Percentiles rank a stretch among this genome's conserved stretches.
phyloP scores from a whole-genome alignment of 2,797 vertebrate species.

The Chiloscyllium punctatum region DNA sequence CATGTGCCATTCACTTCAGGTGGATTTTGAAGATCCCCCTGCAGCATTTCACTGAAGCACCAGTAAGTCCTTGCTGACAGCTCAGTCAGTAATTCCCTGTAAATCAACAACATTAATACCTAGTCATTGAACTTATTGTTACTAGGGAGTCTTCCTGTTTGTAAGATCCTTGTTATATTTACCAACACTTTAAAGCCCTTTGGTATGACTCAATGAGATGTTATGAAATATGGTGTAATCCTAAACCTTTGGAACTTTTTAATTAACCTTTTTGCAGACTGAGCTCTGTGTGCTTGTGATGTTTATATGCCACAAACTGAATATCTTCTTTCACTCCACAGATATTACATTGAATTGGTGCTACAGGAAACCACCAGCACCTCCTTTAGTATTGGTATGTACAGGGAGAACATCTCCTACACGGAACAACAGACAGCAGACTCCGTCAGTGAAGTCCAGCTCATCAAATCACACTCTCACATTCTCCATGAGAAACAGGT shows the following conservation, averaged over 20 bases:
- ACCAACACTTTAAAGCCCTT: neutral
- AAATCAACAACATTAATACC: neutral
- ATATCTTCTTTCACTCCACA: slow-evolving; percentile 45
- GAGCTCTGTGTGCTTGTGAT: neutral
- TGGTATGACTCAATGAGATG: neutral
- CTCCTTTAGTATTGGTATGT: slow-evolving; percentile 56
- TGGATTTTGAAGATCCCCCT: neutral
- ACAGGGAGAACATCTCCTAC: slow-evolving; percentile 54
- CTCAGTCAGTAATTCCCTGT: neutral
- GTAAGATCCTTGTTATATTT: neutral
- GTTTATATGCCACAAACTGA: neutral
- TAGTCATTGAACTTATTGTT: neutral
- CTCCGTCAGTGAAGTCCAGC: slow-evolving; percentile 64
- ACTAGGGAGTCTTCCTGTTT: neutral
- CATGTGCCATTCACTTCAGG: neutral
- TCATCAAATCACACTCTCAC: slow-evolving; percentile 51
- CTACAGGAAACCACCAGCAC: slow-evolving; percentile 48
- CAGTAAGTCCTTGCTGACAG: no score
- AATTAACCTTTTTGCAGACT: neutral
- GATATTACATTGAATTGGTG: slow-evolving; percentile 73
- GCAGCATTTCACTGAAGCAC: no score
- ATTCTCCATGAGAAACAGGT: slow-evolving; percentile 66
- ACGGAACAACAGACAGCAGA: slow-evolving; percentile 61
- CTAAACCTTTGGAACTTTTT: neutral
- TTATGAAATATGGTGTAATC: neutral